These are phyloP conservation scores for Falco naumanni DNA, from an alignment of 2,797 vertebrate species.

Conservation along the genomic window DNA sequence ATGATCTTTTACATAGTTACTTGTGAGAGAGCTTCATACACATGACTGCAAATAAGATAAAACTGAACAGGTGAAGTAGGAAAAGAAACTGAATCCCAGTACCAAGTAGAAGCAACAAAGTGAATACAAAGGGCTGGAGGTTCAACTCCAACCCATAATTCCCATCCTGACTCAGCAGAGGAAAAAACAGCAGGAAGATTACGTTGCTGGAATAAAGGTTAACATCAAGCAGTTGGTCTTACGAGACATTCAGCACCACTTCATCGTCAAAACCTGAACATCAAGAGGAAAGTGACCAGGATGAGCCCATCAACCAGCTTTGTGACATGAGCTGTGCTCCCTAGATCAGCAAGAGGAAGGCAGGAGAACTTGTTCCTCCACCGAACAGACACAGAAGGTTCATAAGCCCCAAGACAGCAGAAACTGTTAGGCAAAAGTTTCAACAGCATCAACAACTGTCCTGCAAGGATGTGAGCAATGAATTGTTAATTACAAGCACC, in stretches of 20 bases:
- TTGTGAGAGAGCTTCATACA: not conserved
- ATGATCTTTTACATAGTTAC: not conserved
- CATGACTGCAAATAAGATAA: not conserved
- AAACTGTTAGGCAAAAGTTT: not conserved
- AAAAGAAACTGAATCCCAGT: not conserved
- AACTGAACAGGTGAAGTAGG: not conserved
- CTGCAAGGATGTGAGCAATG: not conserved
- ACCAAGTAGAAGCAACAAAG: not conserved
- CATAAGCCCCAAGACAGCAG: not conserved
- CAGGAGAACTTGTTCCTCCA: not conserved
- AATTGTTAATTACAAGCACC: not conserved
- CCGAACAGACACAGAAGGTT: not conserved
- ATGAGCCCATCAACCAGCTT: not conserved
- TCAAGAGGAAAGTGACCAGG: not conserved
- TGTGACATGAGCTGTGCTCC: fast-evolving
- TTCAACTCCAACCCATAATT: not conserved
- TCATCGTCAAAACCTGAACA: not conserved
- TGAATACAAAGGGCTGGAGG: not conserved
- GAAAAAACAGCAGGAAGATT: not conserved
- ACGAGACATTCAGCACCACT: fast-evolving
- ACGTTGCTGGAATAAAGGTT: not conserved
- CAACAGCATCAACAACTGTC: not conserved
- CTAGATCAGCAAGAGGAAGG: not conserved
- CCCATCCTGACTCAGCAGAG: fast-evolving
- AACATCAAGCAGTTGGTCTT: not conserved